phyloP scores from a whole-genome alignment of 2,888 invertebrate genomes.

The Agrochola macilenta region DNA sequence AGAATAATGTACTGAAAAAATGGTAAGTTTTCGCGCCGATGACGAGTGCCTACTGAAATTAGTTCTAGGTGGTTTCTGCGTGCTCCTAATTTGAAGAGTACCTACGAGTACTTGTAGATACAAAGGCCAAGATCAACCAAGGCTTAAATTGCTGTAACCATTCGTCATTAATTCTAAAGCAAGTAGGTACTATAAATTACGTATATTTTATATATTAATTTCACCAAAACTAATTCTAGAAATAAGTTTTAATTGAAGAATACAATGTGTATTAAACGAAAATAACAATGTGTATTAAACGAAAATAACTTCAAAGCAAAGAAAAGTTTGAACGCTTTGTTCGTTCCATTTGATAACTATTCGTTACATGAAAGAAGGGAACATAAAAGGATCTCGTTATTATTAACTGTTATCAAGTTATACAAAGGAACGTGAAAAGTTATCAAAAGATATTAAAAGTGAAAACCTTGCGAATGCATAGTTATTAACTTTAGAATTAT shows the following conservation, averaged over 20 bases:
- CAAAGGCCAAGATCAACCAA: no score
- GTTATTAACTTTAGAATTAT: conserved; percentile 33
- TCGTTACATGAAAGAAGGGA: conserved; percentile 38
- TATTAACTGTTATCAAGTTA: conserved; percentile 31
- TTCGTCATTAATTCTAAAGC: no score
- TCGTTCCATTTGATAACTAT: conserved; percentile 39
- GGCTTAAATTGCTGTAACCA: no score
- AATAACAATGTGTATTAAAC: not conserved
- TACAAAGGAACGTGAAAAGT: conserved; percentile 45
- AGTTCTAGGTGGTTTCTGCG: not conserved
- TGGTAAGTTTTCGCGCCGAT: no score
- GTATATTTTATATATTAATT: not conserved
- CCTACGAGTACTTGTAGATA: not conserved
- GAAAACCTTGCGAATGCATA: conserved; percentile 14
- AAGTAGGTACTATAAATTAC: no score
- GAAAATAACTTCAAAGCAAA: conserved; percentile 34
- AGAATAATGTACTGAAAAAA: no score
- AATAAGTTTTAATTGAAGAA: conserved; percentile 8
- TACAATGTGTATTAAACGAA: conserved; percentile 13
- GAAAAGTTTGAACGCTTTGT: conserved; percentile 21
- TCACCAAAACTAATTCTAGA: not conserved
- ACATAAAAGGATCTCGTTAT: conserved; percentile 37
- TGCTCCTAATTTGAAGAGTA: not conserved
- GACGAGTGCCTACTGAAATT: not conserved
- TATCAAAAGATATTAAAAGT: conserved; percentile 47